These are phyloP conservation scores for Pristionchus fissidentatus DNA, from an alignment of 2,888 invertebrate genomes.

Conservation along the genomic window DNA sequence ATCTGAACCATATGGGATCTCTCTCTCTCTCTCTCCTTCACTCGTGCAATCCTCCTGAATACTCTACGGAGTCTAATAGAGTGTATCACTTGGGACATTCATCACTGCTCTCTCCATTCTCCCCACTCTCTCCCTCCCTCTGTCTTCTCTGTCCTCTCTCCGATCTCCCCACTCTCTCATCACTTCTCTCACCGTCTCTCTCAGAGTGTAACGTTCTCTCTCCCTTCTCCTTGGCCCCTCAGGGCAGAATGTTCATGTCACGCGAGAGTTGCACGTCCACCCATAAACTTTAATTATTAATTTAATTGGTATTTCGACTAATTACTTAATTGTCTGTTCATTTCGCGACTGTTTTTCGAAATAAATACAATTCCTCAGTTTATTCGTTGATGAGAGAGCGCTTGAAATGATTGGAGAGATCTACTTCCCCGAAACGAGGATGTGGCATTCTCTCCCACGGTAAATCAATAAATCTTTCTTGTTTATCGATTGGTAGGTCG, in stretches of 20 bases:
- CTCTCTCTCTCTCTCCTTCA: constrained; percentile 10
- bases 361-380: not conserved
- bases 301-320: not conserved
- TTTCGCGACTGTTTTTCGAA: not conserved
- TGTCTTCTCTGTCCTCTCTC: constrained; percentile 40
- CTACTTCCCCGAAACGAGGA: constrained; percentile 34
- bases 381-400: not conserved
- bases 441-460: constrained; percentile 41
- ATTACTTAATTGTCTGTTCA: not conserved
- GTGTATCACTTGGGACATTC: constrained; percentile 39
- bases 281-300: too few relatives aligned
- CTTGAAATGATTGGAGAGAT: constrained; percentile 3
- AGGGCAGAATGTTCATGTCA: constrained; percentile 28
- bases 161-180: constrained; percentile 23
- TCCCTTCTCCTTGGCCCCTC: not conserved
- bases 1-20: not conserved
- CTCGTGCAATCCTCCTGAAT: not conserved
- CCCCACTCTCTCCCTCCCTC: constrained; percentile 16
- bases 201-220: constrained; percentile 22
- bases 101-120: constrained; percentile 10
- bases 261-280: not conserved
- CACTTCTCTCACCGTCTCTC: constrained; percentile 1
- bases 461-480: not conserved
- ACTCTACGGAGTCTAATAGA: constrained; percentile 12
- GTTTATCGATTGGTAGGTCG: not conserved